Base-by-base conservation (phyloP, 2,797 vertebrate species). In the Enteromius viviparus region DNA sequence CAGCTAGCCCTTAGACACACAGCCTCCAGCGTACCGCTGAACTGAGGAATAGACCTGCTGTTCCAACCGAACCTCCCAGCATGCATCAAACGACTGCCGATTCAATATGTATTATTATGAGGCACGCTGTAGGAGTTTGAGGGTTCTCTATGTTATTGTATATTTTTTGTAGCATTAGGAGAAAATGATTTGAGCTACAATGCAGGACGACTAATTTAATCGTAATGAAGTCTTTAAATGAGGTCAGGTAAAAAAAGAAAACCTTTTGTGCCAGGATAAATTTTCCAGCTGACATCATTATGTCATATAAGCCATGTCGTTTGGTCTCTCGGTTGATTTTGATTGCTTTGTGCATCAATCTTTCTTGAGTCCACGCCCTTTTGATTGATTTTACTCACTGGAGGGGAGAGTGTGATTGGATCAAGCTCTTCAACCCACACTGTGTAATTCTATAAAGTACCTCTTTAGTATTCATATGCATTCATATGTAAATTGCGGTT, bases 161-260 rank as follows among this genome's bases (percentile, higher is more conserved):
- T 80, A 47, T 29, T 62, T 47, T 58, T 6, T 2, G 12, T n/a
- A 11, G 19, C 12, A 74, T 64, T 74, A 45, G 15, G 21, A 81
- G 80, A 51, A 60, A 55, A 3, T 15, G 51, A 45, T 60, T 80
- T 80, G 68, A 55, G 42, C 15, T 80, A 42, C 65, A 58, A 42
- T 58, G 23, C 17, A 45, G 66, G 23, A 80, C 0, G 19, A 10
- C 19, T 81, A 45, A 42, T 82, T 68, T n/a, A 66, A 76, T 65
- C n/a, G 11, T 76, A 68, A 76, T 68, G 71, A 76, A 76, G 71
- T 55, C 80, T 66, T 82, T 69, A 79, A 79, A 79, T 69, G 78
- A 79, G 49, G 29, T 69, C 72, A 76, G 45, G 72, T 76, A 45
- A 58, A 77, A 55, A 49, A 49, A 9, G 7, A 45, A 19, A 77